Evolutionary conservation across 1,140 invertebrate species (phyloP).

Genomic region (Drosophila persimilis): DNA sequence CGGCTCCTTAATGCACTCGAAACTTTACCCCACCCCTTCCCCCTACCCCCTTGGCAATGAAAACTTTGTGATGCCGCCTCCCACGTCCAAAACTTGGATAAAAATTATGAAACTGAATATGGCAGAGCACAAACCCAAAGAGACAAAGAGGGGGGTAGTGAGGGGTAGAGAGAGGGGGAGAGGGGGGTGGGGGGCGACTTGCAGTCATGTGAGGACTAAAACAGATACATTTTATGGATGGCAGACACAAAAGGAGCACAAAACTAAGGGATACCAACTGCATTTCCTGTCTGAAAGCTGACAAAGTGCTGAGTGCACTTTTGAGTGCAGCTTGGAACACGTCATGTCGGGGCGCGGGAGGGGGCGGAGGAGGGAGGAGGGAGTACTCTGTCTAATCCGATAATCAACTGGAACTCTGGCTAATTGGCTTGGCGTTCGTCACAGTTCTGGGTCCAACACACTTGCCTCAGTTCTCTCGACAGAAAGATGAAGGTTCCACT

Average conservation of each 20-base stretch:
- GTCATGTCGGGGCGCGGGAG: no score
- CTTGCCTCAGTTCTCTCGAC: no score
- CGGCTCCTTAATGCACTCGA: conserved; percentile 41
- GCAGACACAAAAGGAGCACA: conserved; percentile 1
- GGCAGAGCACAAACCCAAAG: conserved; percentile 36
- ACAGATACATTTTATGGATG: conserved; percentile 72
- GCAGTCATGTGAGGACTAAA: conserved; percentile 49
- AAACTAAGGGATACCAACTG: conserved; percentile 64
- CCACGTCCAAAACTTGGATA: conserved; percentile 48
- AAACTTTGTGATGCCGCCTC: conserved; percentile 52
- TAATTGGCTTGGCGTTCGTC: conserved; percentile 41
- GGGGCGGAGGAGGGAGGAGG: not conserved
- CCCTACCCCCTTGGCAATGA: conserved; percentile 44
- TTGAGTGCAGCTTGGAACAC: not conserved
- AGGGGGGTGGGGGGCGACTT: not conserved
- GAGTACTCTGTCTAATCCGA: conserved; percentile 15
- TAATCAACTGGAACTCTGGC: conserved; percentile 33
- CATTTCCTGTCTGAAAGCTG: conserved; percentile 76
- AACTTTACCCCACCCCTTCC: not conserved
- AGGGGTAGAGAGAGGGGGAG: not conserved
- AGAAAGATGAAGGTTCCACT: no score
- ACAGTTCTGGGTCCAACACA: not conserved
- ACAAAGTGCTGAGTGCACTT: conserved; percentile 77
- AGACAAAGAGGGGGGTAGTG: no score
- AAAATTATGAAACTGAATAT: conserved; percentile 80